Evolutionary conservation across 2,797 vertebrate species (phyloP), one percentile per base, ranked within the genome.

Genomic region (Acestrorhynchus altus): DNA sequence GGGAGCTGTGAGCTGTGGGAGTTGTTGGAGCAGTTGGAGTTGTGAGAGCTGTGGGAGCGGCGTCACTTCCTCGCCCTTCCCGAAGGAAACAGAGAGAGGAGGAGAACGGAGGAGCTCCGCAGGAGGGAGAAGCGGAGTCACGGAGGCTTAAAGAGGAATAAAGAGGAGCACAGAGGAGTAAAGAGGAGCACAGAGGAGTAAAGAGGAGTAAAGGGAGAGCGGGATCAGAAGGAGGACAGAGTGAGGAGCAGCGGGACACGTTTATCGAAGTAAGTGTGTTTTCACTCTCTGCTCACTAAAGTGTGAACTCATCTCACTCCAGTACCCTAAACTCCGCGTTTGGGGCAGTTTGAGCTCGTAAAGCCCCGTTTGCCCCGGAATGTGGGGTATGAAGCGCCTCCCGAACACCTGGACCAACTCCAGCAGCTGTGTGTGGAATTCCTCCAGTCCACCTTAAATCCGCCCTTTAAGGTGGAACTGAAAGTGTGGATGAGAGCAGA

Each of bases 51-150:
- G n/a, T 13, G 11, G 0, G 2, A 22, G 8, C 83, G 76, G 91
- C 94, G 94, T 95, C 94, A 95, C 93, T 94, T 95, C 94, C 94
- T 93, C 81, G 93, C 93, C 93, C 93, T 92, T 94, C 94, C 94
- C 94, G 90, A 87, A 91, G 90, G 91, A 87, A 87, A 57, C 22
- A 83, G 72, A 84, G 81, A 87, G 89, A 84, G 83, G 87, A 86
- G 54, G 86, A 72, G 75, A 88, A 87, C 87, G 85, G 85, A 87
- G 86, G 83, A 87, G 83, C 88, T 80, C 85, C 86, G 89, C 90
- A 86, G 86, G 85, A 84, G 87, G 83, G 79, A 89, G 90, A 90
- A 85, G 84, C 87, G n/a, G n/a, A 80, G 81, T 84, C 87, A 86
- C 80, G 83, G 78, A 80, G 84, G 74, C 83, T 68, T 44, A 61